Conservation (phyloP, 2,797 vertebrate species). For the Monodelphis domestica region DNA sequence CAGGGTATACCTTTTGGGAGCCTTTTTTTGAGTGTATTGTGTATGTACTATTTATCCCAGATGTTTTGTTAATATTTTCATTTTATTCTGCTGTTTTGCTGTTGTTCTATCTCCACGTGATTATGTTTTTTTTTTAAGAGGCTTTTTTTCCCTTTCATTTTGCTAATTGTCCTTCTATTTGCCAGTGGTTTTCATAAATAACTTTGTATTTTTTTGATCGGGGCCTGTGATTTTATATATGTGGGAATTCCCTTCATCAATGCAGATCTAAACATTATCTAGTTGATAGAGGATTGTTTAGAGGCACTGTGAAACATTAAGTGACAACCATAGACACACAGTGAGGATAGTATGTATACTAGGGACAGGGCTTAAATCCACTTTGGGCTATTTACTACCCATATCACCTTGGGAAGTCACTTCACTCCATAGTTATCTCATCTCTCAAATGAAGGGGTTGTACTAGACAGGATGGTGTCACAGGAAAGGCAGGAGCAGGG, state of each 20-base stretch:
- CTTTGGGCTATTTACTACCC: not conserved
- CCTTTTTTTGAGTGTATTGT: not conserved
- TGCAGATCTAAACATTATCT: not conserved
- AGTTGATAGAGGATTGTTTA: not conserved
- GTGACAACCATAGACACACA: not conserved
- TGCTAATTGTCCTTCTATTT: not conserved
- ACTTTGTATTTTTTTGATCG: not conserved
- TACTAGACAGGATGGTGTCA: too few species aligned
- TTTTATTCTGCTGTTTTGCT: not conserved
- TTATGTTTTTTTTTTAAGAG: not conserved
- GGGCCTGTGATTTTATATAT: not conserved
- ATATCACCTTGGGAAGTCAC: not conserved
- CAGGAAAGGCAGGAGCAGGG: too few species aligned
- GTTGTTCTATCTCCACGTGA: not conserved
- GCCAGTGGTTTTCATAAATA: not conserved
- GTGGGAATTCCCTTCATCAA: not conserved
- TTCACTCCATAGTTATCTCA: not conserved
- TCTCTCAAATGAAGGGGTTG: not conserved
- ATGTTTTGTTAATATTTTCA: not conserved
- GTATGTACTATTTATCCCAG: not conserved
- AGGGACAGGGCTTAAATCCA: not conserved
- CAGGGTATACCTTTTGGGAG: not conserved
- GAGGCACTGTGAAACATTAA: not conserved
- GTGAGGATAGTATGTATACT: not conserved
- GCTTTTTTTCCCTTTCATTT: not conserved